Conservation (phyloP, 2,113 vertebrate genomes). For the Empidonax traillii region DNA sequence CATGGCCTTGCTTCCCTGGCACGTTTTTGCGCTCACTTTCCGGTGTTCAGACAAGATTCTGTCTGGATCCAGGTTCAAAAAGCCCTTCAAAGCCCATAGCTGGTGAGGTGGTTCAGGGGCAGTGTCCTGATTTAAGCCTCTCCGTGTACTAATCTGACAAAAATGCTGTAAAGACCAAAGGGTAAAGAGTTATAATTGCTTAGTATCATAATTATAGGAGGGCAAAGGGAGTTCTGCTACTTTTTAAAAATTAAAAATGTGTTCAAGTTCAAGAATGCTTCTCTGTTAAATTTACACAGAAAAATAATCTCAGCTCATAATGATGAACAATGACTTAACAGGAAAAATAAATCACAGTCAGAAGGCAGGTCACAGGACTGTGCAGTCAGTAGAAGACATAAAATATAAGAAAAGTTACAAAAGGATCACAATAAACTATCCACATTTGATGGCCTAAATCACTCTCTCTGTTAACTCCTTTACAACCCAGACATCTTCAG, state of each 20-base stretch:
- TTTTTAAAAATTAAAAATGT: conserved; percentile 58
- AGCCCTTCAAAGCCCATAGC: neutral
- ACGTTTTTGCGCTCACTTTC: rapidly evolving
- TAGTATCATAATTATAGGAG: conserved; percentile 9
- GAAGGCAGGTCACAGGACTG: conserved; percentile 37
- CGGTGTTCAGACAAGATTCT: neutral
- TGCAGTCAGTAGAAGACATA: conserved; percentile 19
- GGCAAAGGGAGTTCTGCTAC: conserved; percentile 10
- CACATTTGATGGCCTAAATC: neutral
- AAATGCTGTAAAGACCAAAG: conserved; percentile 43
- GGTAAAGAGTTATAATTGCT: conserved; percentile 40
- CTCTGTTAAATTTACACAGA: conserved; percentile 41
- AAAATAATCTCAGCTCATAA: conserved; percentile 50
- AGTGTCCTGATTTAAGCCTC: conserved; percentile 5
- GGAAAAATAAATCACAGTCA: conserved; percentile 49
- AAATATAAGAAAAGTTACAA: conserved; percentile 48
- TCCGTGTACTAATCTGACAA: conserved; percentile 38
- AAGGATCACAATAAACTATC: conserved; percentile 26
- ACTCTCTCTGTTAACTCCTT: neutral
- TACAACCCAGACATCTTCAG: neutral
- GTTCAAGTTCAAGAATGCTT: conserved; percentile 49
- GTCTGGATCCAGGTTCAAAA: neutral
- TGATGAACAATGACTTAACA: conserved; percentile 60
- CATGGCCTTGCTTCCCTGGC: neutral
- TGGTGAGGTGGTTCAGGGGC: neutral